Evolutionary conservation across 2,888 invertebrate genomes (phyloP).

Genomic region (Nebria salina): DNA sequence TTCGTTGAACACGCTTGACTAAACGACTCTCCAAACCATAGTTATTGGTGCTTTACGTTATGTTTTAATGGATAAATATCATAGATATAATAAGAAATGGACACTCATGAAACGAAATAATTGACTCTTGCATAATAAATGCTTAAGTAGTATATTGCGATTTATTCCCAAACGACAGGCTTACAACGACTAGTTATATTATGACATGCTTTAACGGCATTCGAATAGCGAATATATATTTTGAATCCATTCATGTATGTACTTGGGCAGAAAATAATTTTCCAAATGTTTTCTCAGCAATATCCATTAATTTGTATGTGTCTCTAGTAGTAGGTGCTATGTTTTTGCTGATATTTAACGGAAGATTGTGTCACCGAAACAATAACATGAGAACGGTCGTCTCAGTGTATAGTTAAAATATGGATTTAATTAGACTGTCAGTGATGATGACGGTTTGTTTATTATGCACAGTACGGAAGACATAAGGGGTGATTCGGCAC

Average conservation of each 20-base stretch:
- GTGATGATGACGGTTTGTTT: neutral
- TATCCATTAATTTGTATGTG: too few species aligned
- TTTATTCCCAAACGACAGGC: too few species aligned
- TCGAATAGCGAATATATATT: too few species aligned
- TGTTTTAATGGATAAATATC: neutral
- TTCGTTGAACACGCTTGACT: neutral
- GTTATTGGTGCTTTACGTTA: neutral
- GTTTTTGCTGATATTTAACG: neutral
- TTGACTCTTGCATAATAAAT: neutral
- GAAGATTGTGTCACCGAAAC: neutral
- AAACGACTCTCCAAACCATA: neutral
- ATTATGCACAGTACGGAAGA: neutral
- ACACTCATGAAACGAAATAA: neutral
- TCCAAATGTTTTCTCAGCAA: too few species aligned
- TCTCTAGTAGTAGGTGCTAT: too few species aligned
- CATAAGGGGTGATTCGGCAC: neutral
- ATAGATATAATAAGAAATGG: neutral
- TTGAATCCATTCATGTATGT: too few species aligned
- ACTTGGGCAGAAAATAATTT: too few species aligned
- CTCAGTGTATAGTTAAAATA: neutral
- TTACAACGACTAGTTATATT: too few species aligned
- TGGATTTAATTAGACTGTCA: constrained; percentile 1
- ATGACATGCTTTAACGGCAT: too few species aligned
- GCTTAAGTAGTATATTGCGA: neutral
- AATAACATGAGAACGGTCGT: neutral